Conservation (phyloP, 2,888 invertebrate genomes). For the Gortyna flavago region DNA sequence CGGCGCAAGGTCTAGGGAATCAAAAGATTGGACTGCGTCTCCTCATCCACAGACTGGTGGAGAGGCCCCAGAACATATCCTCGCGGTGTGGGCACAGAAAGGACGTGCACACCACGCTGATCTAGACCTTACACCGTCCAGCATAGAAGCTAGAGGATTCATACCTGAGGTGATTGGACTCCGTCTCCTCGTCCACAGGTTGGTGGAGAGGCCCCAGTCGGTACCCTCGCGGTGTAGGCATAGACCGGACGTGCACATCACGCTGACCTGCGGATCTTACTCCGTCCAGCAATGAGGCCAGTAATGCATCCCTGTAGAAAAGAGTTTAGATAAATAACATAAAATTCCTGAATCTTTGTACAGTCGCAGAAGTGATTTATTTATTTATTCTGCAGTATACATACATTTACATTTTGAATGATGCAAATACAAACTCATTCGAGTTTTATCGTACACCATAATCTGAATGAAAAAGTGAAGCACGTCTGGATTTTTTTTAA, state of each 20-base stretch:
- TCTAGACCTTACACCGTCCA: not conserved
- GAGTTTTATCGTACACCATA: not conserved
- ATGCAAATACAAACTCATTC: not conserved
- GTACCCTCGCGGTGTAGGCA: conserved; percentile 95
- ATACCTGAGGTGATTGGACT: conserved; percentile 95
- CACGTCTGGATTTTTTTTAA: not conserved
- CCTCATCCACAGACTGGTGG: conserved; percentile 97
- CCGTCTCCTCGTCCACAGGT: conserved; percentile 98
- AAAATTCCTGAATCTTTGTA: not conserved
- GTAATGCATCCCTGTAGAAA: conserved; percentile 93
- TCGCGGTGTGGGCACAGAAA: conserved; percentile 95
- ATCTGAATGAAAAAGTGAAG: not conserved
- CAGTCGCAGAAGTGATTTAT: not conserved
- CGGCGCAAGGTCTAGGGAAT: too few species aligned
- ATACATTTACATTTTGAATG: not conserved
- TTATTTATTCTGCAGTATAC: not conserved
- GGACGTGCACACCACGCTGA: conserved; percentile 87
- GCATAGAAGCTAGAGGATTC: not conserved
- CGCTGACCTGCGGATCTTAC: conserved; percentile 99
- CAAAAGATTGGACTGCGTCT: conserved; percentile 98
- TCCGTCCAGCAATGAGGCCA: conserved; percentile 98
- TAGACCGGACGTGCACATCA: conserved; percentile 98
- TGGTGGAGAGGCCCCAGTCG: conserved; percentile 97
- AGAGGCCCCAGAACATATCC: conserved; percentile 97
- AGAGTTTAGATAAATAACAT: not conserved